Percentiles rank a stretch among this genome's conserved stretches.
Conservation (phyloP, 2,113 vertebrate species). For the Odontophorus gujanensis region DNA sequence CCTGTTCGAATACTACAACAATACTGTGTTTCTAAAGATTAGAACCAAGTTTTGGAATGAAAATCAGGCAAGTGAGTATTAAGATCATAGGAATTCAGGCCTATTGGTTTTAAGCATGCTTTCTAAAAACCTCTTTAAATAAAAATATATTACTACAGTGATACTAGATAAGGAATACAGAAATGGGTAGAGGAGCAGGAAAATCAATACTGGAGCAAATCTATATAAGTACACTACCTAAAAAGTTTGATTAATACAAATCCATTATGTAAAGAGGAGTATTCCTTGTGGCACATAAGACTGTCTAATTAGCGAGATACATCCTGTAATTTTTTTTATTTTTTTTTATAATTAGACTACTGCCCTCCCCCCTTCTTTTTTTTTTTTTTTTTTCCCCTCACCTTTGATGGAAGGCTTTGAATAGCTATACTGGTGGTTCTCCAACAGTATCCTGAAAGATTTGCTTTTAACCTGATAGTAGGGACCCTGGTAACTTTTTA, state of each 20-base stretch:
- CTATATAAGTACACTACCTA: neutral
- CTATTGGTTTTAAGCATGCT: neutral
- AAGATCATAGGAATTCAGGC: neutral
- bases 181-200: neutral
- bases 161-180: neutral
- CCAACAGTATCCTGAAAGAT: neutral
- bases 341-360: neutral
- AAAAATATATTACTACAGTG: neutral
- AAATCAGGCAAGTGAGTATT: neutral
- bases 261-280: neutral
- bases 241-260: neutral
- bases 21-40: neutral
- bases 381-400: neutral
- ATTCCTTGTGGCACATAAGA: neutral
- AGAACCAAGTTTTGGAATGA: neutral
- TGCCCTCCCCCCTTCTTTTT: neutral
- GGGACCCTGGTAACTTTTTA: neutral
- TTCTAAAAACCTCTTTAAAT: neutral
- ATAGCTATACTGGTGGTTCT: neutral
- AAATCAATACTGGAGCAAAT: neutral
- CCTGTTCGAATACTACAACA: neutral
- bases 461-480: neutral
- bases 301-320: neutral
- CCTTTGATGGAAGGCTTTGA: neutral
- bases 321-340: neutral